Percentiles rank a stretch among this genome's conserved stretches.
phyloP scores from a whole-genome alignment of 2,797 vertebrate genomes.

The Amblyraja radiata region DNA sequence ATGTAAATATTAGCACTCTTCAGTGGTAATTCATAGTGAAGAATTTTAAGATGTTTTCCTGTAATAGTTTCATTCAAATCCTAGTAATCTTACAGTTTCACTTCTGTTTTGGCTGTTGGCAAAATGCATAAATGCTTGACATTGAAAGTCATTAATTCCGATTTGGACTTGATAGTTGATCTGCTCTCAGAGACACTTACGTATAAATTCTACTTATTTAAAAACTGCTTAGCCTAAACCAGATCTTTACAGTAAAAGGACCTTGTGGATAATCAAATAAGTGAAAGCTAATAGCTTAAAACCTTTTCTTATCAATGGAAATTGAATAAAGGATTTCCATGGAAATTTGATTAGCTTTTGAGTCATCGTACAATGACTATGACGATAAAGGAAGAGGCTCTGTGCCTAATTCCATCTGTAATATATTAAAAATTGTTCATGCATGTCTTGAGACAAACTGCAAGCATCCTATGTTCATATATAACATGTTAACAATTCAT shows the following conservation, averaged over 20 bases:
- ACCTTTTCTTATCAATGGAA: slow-evolving; percentile 27
- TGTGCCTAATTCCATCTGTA: neutral
- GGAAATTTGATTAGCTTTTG: slow-evolving; percentile 11
- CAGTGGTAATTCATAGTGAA: neutral
- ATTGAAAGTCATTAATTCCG: neutral
- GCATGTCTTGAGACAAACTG: neutral
- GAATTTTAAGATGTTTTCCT: slow-evolving; percentile 14
- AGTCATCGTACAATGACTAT: neutral
- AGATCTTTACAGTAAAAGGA: neutral
- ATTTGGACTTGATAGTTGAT: neutral
- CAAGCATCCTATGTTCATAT: neutral
- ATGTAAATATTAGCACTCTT: no score
- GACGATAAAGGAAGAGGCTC: neutral
- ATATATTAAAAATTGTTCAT: neutral
- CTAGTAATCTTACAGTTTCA: neutral
- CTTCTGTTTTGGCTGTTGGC: neutral
- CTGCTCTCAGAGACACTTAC: neutral
- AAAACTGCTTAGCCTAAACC: neutral
- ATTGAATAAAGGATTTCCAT: slow-evolving; percentile 20
- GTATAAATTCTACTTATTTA: neutral
- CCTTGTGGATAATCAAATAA: neutral
- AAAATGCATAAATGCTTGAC: neutral
- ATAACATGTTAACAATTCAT: neutral
- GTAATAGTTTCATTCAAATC: neutral
- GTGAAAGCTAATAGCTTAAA: slow-evolving; percentile 11